Evolutionary conservation across 92 coral and sea anemone genomes (phyloP).

Genomic region (Palythoa grandis): DNA sequence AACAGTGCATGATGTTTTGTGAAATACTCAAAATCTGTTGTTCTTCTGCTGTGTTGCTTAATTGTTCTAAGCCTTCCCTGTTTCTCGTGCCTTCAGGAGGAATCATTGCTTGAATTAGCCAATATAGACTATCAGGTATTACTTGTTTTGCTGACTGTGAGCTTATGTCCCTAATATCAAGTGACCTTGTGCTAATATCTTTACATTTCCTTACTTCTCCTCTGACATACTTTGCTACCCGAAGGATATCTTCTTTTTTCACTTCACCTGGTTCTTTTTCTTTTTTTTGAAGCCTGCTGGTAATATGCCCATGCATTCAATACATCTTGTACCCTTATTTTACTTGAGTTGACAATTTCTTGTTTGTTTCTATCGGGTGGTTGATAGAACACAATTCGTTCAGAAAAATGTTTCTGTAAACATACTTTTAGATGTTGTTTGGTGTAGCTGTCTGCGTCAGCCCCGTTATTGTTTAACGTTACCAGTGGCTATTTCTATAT

Average conservation of each 20-base stretch:
- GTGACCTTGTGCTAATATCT: slow-evolving; percentile 5
- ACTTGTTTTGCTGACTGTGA: not conserved
- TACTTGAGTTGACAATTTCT: slow-evolving; percentile 47
- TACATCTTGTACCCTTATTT: slow-evolving; percentile 27
- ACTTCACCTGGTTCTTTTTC: slow-evolving; percentile 15
- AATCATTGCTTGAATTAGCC: no score
- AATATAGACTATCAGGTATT: slow-evolving; percentile 1
- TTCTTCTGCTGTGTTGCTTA: no score
- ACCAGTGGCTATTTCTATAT: not conserved
- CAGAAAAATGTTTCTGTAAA: slow-evolving; percentile 22
- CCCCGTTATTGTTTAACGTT: not conserved
- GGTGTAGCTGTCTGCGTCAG: slow-evolving; percentile 34
- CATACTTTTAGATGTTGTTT: slow-evolving; percentile 15
- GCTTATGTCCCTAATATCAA: slow-evolving; percentile 13
- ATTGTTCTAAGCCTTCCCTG: no score
- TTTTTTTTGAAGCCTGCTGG: not conserved
- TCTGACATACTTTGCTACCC: slow-evolving; percentile 4
- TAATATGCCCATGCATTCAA: slow-evolving; percentile 2
- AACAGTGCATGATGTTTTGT: no score
- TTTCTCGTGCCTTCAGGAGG: no score
- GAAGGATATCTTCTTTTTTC: not conserved
- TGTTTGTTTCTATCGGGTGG: slow-evolving; percentile 24
- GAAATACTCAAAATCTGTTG: no score
- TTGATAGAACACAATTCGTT: slow-evolving; percentile 35
- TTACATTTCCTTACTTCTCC: slow-evolving; percentile 6